Evolutionary conservation across 2,888 invertebrate species (phyloP), one percentile per base, ranked within the genome.

Genomic region (Nudaria mundana): DNA sequence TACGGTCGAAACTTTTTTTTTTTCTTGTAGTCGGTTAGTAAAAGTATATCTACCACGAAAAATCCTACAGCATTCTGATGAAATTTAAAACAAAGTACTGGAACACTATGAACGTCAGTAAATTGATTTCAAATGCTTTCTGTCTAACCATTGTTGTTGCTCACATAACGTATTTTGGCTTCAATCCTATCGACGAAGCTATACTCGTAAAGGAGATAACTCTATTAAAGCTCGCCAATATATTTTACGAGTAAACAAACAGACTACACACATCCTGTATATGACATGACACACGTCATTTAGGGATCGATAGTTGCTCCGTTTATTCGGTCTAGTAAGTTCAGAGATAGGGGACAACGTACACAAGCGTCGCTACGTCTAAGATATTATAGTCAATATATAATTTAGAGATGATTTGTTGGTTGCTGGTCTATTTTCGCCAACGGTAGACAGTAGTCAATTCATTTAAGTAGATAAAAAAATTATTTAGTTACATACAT

Each of bases 81-180:
- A 23, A 12, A 16, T 18, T 18, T 2, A 10, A n/a, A 30, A 12
- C 5, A 34, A 24, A 11, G 8, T 28, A 13, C 52, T 56, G 20
- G 5, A 7, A 20, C 7, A 5, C 20, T 20, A 20, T 20, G 20
- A 20, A 20, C 20, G 6, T 8, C 6, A 20, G 5, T 7, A 18
- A 20, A 20, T 8, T 5, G 20, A 68, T 75, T 32, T 26, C 26
- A 24, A 12, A 24, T 22, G 13, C 11, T 7, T 2, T 7, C 28
- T 3, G 26, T 14, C 20, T 14, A 14, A 26, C 18, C n/a, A 6
- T 5, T 20, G 14, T 28, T n/a, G n/a, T n/a, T n/a, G n/a, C n/a
- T 22, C 12, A n/a, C 13, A 16, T 49, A 47, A 56, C 41, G 62
- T 60, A 73, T 75, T 61, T 57, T 22, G 8, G 23, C 39, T 18